These are phyloP conservation scores for Drosophila mercatorum DNA, from an alignment of 2,888 invertebrate genomes.

Conservation along the genomic window DNA sequence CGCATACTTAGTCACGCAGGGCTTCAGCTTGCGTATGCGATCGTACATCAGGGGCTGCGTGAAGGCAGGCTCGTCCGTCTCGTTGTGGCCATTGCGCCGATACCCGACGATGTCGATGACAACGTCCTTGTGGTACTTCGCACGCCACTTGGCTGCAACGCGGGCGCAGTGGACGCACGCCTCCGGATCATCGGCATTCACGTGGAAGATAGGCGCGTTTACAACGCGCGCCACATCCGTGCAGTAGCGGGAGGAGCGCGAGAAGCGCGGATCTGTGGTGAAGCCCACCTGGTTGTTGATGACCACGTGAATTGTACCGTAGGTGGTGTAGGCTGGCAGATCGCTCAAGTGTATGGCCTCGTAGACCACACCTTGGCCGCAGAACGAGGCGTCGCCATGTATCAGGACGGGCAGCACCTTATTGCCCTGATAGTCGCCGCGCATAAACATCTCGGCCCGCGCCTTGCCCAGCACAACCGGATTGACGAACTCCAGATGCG, in stretches of 20 bases:
- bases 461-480: slow-evolving; percentile 94
- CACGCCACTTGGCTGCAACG: slow-evolving; percentile 94
- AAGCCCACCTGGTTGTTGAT: slow-evolving; percentile 93
- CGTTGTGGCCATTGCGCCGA: slow-evolving; percentile 95
- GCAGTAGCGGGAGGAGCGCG: slow-evolving; percentile 94
- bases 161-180: slow-evolving; percentile 94
- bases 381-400: slow-evolving; percentile 88
- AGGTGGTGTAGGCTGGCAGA: slow-evolving; percentile 87
- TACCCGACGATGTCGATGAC: slow-evolving; percentile 93
- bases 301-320: slow-evolving; percentile 87
- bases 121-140: slow-evolving; percentile 92
- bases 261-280: slow-evolving; percentile 94
- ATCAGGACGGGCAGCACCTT: slow-evolving; percentile 87
- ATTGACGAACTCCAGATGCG: slow-evolving; percentile 94
- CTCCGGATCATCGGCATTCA: slow-evolving; percentile 96
- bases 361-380: slow-evolving; percentile 88
- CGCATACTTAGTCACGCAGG: slow-evolving; percentile 88
- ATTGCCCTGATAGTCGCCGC: slow-evolving; percentile 89
- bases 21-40: slow-evolving; percentile 88
- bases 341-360: slow-evolving; percentile 87
- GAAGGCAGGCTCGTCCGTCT: slow-evolving; percentile 96
- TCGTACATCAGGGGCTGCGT: slow-evolving; percentile 97
- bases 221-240: slow-evolving; percentile 94
- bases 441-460: slow-evolving; percentile 92
- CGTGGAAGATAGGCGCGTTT: slow-evolving; percentile 96